phyloP scores from a whole-genome alignment of 2,888 invertebrate genomes.

The Hirtodrosophila alboralis region DNA sequence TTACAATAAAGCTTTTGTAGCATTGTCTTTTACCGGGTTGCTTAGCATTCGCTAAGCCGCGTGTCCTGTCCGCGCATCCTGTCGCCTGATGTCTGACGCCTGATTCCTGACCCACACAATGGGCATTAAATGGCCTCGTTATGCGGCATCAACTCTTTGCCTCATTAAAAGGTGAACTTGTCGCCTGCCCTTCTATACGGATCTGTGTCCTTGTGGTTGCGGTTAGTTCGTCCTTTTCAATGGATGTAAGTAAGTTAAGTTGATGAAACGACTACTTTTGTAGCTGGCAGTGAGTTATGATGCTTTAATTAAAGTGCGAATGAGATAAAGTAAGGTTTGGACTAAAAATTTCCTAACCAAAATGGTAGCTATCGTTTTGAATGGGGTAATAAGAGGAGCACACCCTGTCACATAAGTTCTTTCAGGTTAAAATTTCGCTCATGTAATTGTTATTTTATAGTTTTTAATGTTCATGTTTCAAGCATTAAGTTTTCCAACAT shows the following conservation, averaged over 20 bases:
- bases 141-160: constrained; percentile 74
- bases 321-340: background rate
- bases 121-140: constrained; percentile 70
- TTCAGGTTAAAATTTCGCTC: too few relatives aligned
- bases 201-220: constrained; percentile 48
- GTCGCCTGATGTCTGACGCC: too few relatives aligned
- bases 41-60: constrained; percentile 45
- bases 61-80: constrained; percentile 20
- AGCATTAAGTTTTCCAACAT: too few relatives aligned
- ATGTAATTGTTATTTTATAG: too few relatives aligned
- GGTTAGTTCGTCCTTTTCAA: constrained; percentile 13
- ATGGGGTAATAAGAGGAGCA: too few relatives aligned
- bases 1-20: constrained; percentile 67
- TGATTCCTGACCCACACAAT: constrained; percentile 49
- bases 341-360: too few relatives aligned
- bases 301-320: constrained; percentile 31
- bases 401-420: too few relatives aligned
- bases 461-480: too few relatives aligned
- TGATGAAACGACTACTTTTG: constrained; percentile 44
- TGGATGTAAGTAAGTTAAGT: constrained; percentile 23
- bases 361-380: too few relatives aligned
- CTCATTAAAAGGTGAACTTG: constrained; percentile 76
- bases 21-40: constrained; percentile 50
- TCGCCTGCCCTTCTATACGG: constrained; percentile 11
- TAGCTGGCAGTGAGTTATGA: constrained; percentile 29